phyloP scores from a whole-genome alignment of 2,888 invertebrate species.

The Spodoptera littoralis region DNA sequence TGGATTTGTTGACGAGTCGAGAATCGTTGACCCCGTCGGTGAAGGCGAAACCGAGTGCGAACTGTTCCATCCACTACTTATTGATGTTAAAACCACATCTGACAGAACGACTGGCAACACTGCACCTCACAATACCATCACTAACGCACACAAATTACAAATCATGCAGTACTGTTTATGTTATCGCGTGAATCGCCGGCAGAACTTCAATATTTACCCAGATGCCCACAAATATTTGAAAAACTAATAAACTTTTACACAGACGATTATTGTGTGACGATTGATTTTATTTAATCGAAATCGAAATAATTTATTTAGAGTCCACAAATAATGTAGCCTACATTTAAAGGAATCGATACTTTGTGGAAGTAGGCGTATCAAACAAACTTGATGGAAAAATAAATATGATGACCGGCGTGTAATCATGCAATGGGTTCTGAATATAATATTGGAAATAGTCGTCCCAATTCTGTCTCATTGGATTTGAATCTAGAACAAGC shows the following conservation, averaged over 20 bases:
- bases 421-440: constrained; percentile 40
- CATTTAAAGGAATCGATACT: constrained; percentile 4
- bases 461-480: constrained; percentile 40
- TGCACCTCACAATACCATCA: constrained; percentile 8
- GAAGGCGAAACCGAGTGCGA: constrained; percentile 79
- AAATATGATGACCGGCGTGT: constrained; percentile 15
- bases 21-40: constrained; percentile 85
- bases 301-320: constrained; percentile 4
- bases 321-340: constrained; percentile 1
- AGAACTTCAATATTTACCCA: constrained; percentile 1
- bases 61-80: constrained; percentile 70
- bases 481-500: constrained; percentile 34
- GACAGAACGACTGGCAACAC: constrained; percentile 33
- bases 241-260: neutral
- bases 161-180: neutral
- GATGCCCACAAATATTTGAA: constrained; percentile 6
- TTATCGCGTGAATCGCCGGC: constrained; percentile 1
- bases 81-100: constrained; percentile 44
- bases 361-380: neutral
- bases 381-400: constrained; percentile 22
- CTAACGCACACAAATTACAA: constrained; percentile 8
- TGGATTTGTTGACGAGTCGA: constrained; percentile 86
- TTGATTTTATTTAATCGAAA: constrained; percentile 8
- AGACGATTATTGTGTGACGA: constrained; percentile 3
- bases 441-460: constrained; percentile 40